Conservation (phyloP, 2,888 invertebrate genomes). For the Hymenopus coronatus region DNA sequence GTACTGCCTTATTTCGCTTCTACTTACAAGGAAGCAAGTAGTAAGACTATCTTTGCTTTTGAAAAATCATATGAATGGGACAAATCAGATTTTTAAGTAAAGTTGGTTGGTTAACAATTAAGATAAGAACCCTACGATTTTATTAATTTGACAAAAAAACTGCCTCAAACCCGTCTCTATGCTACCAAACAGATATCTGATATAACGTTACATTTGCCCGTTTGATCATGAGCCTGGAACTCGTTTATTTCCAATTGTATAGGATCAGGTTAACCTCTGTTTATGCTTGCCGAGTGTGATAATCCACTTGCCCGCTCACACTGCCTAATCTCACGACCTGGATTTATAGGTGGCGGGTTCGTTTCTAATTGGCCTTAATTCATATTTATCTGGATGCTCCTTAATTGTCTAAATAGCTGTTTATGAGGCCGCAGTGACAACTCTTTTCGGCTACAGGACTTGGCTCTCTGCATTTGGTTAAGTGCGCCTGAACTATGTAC, state of each 20-base stretch:
- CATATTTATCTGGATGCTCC: background rate
- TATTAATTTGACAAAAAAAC: no score
- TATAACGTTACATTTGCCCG: no score
- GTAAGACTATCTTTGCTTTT: no score
- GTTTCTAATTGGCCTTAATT: background rate
- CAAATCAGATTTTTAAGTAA: no score
- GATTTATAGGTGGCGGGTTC: background rate
- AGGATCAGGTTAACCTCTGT: background rate
- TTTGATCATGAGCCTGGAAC: background rate
- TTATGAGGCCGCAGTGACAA: background rate
- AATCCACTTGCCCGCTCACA: background rate
- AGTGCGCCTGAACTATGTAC: background rate
- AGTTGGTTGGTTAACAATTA: no score
- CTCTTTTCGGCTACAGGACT: background rate
- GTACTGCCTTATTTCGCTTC: no score
- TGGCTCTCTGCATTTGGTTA: background rate
- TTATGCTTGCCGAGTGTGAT: background rate
- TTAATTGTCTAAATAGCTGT: background rate
- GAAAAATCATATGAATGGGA: no score
- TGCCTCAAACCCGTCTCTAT: no score
- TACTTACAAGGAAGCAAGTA: no score
- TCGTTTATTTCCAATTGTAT: background rate
- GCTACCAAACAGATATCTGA: no score
- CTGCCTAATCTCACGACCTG: background rate
- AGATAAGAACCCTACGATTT: no score